Conservation (phyloP, 2,113 vertebrate genomes). For the Cololabis saira region DNA sequence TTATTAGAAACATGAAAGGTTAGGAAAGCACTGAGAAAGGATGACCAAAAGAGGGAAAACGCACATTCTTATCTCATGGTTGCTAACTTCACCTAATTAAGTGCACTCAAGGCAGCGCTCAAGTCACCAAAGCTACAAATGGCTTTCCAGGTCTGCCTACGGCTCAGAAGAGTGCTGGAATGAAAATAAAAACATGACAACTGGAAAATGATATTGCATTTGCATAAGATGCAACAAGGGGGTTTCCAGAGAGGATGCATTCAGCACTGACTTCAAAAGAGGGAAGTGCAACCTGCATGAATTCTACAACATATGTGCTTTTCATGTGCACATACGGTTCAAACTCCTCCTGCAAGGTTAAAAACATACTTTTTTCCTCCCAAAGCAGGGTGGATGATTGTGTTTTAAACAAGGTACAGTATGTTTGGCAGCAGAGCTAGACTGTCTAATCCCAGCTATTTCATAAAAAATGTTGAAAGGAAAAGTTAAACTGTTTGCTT, state of each 20-base stretch:
- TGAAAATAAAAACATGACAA: slow-evolving; percentile 67
- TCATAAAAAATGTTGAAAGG: slow-evolving; percentile 4
- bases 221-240: slow-evolving; percentile 47
- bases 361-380: slow-evolving; percentile 24
- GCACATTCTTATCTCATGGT: slow-evolving; percentile 33
- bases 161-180: slow-evolving; percentile 21
- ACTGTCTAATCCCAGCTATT: slow-evolving; percentile 38
- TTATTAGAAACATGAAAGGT: slow-evolving; percentile 41
- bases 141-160: slow-evolving; percentile 43
- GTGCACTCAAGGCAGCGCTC: slow-evolving; percentile 34
- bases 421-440: slow-evolving; percentile 49
- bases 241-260: slow-evolving; percentile 49
- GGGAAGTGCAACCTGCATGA: slow-evolving; percentile 11
- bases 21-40: slow-evolving; percentile 23
- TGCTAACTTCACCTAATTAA: slow-evolving; percentile 63
- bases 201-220: slow-evolving; percentile 63
- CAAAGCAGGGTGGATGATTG: slow-evolving; percentile 26
- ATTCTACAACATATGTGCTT: slow-evolving; percentile 2
- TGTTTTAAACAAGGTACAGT: slow-evolving; percentile 45
- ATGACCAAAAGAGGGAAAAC: slow-evolving; percentile 1
- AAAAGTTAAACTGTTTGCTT: background rate
- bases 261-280: slow-evolving; percentile 66
- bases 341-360: slow-evolving; percentile 15
- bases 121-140: slow-evolving; percentile 57
- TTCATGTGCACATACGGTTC: slow-evolving; percentile 24